Percentiles rank a stretch among this genome's conserved stretches.
phyloP scores from a whole-genome alignment of 2,888 invertebrate species.

The Epinotia demarniana region DNA sequence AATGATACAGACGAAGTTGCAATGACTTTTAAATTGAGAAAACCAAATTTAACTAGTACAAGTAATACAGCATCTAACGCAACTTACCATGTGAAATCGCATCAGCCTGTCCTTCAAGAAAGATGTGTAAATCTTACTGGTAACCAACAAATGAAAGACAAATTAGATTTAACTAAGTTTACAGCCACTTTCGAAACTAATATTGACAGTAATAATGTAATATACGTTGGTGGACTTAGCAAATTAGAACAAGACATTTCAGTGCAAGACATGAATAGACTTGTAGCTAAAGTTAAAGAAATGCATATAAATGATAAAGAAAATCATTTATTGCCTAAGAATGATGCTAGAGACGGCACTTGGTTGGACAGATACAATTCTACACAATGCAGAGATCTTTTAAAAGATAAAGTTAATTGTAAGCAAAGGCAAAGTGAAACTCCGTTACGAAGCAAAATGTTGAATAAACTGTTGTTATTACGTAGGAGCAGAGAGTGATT shows the following conservation, averaged over 20 bases:
- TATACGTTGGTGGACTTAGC: background rate
- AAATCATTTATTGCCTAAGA: slow-evolving; percentile 3
- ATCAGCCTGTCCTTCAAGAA: background rate
- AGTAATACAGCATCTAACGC: background rate
- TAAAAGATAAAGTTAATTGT: background rate
- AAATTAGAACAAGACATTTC: slow-evolving; percentile 6
- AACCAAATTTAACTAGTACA: background rate
- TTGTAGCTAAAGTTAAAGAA: background rate
- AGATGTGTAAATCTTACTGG: background rate
- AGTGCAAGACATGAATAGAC: background rate
- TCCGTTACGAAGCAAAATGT: background rate
- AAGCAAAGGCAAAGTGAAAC: background rate
- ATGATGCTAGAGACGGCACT: background rate
- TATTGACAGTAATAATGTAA: background rate
- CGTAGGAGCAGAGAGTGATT: background rate
- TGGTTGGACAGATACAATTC: slow-evolving; percentile 9
- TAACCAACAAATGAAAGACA: background rate
- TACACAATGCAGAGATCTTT: background rate
- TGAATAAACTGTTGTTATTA: background rate
- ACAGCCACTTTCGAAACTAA: background rate
- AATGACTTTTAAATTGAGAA: background rate
- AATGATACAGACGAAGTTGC: background rate
- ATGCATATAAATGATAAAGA: slow-evolving; percentile 3
- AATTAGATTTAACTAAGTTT: background rate
- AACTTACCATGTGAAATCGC: too few relatives aligned